A percentile compares a stretch with the other conserved stretches of the same genome.
These are phyloP conservation scores for Tenthredo mesomela DNA, from an alignment of 2,888 invertebrate species.

Conservation along the genomic window DNA sequence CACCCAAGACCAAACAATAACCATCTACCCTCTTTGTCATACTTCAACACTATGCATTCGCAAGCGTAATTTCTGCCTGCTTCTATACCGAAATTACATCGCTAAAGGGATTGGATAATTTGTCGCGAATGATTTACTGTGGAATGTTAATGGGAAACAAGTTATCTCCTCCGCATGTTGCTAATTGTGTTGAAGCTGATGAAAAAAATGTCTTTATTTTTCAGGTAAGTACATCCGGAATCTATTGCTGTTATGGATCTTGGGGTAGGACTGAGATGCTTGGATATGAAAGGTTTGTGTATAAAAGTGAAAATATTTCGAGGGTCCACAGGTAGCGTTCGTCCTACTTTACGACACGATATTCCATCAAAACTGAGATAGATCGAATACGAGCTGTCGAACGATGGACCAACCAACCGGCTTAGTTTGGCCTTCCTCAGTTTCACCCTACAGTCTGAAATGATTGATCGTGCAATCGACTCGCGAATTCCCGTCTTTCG, in stretches of 20 bases:
- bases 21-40: conserved; percentile 61
- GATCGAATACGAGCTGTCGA: conserved; percentile 44
- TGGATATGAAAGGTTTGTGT: conserved; percentile 6
- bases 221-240: conserved; percentile 65
- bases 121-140: conserved; percentile 31
- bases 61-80: conserved; percentile 12
- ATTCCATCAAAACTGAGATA: conserved; percentile 42
- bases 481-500: conserved; percentile 6
- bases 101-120: conserved; percentile 36
- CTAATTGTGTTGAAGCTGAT: neutral
- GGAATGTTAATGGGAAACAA: neutral
- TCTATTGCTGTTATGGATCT: neutral
- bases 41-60: conserved; percentile 41
- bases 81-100: conserved; percentile 38
- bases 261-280: neutral
- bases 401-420: conserved; percentile 15
- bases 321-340: neutral
- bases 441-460: conserved; percentile 15
- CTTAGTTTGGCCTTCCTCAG: neutral
- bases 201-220: conserved; percentile 60
- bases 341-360: neutral
- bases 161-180: neutral
- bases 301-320: neutral
- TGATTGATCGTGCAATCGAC: conserved; percentile 51
- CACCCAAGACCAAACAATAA: conserved; percentile 66